Conservation (phyloP, 2,113 vertebrate species). For the Isichthys henryi region DNA sequence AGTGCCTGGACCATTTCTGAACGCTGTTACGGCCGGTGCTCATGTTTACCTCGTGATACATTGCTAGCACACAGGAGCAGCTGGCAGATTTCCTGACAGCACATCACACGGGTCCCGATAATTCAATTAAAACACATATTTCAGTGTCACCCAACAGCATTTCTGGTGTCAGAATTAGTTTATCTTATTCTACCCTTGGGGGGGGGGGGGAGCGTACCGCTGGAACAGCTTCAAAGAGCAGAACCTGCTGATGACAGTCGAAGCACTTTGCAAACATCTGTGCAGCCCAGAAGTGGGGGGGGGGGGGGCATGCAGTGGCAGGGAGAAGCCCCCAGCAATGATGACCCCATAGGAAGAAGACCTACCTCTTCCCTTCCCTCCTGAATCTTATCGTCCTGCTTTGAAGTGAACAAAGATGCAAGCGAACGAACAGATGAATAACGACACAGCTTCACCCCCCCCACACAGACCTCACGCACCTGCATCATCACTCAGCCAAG, state of each 20-base stretch:
- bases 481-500: background rate
- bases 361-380: constrained; percentile 9
- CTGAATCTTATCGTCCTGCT: background rate
- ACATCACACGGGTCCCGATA: background rate
- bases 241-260: background rate
- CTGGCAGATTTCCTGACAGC: background rate
- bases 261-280: background rate
- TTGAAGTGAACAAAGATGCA: background rate
- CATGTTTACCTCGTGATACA: background rate
- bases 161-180: background rate
- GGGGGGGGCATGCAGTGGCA: background rate
- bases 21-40: background rate
- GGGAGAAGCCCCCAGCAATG: background rate
- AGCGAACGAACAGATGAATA: background rate
- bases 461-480: background rate
- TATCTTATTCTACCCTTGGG: background rate
- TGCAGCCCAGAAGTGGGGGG: background rate
- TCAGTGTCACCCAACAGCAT: background rate
- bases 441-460: background rate
- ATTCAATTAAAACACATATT: background rate
- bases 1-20: background rate
- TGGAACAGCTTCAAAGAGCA: background rate
- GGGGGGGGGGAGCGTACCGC: background rate
- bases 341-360: background rate
- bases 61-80: background rate